Evolutionary conservation across 2,888 invertebrate genomes (phyloP).

Genomic region (Gibbula magus): DNA sequence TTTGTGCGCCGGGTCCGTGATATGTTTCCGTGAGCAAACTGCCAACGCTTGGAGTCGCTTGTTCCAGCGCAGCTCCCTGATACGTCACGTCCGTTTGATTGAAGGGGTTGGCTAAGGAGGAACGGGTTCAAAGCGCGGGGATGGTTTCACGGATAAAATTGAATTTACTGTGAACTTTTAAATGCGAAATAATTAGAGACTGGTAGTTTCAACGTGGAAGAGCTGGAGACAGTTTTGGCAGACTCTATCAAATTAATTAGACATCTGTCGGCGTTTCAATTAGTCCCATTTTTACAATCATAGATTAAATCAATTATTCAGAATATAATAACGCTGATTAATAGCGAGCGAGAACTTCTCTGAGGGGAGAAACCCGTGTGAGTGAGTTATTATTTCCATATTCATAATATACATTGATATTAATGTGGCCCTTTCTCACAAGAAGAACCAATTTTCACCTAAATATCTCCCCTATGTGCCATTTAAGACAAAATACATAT

Average conservation of each 20-base stretch:
- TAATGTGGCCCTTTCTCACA: background rate
- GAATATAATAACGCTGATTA: background rate
- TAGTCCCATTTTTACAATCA: background rate
- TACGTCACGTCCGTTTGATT: background rate
- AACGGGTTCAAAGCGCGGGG: background rate
- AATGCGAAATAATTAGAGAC: background rate
- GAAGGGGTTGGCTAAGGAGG: background rate
- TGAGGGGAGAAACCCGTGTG: background rate
- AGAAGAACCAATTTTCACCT: background rate
- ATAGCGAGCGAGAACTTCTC: background rate
- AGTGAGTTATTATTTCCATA: background rate
- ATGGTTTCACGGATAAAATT: slow-evolving; percentile 7
- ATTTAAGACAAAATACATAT: background rate
- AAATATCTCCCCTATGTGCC: background rate
- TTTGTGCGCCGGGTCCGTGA: background rate
- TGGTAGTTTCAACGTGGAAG: background rate
- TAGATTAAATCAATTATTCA: slow-evolving; percentile 11
- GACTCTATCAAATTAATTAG: slow-evolving; percentile 8
- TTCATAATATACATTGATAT: slow-evolving; percentile 6
- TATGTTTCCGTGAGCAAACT: background rate
- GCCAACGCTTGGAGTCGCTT: background rate
- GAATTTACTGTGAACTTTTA: slow-evolving; percentile 8
- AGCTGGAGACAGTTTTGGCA: background rate
- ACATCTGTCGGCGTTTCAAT: background rate
- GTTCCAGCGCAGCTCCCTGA: background rate